A percentile compares a stretch with the other conserved stretches of the same genome.
phyloP scores from a whole-genome alignment of 37 sponge, comb jelly and placozoan species.

The Hormiphora californensis region DNA sequence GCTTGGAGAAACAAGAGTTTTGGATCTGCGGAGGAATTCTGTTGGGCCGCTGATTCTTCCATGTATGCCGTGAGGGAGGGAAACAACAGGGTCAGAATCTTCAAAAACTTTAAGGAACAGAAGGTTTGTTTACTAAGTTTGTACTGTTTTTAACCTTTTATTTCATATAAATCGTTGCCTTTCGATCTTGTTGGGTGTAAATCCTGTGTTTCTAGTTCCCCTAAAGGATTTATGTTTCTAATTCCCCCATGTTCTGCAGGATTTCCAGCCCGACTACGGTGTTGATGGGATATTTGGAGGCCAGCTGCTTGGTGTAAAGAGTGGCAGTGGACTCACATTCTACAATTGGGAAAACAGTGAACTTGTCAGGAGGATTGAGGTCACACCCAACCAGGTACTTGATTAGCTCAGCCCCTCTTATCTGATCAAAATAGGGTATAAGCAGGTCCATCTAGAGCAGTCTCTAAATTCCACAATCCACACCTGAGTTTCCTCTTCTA shows the following conservation, averaged over 20 bases:
- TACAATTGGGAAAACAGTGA: slow-evolving; percentile 85
- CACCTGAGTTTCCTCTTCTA: neutral
- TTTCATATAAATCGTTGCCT: neutral
- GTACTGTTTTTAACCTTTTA: neutral
- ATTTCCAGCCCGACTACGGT: slow-evolving; percentile 86
- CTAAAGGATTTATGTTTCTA: no score
- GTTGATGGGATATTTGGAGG: slow-evolving; percentile 96
- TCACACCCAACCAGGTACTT: slow-evolving; percentile 67
- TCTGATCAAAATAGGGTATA: neutral
- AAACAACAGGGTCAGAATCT: slow-evolving; percentile 72
- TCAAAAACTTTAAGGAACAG: slow-evolving; percentile 93
- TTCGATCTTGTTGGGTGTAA: no score
- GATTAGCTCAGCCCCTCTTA: neutral
- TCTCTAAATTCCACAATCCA: neutral
- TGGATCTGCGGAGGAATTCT: slow-evolving; percentile 92
- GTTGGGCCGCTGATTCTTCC: slow-evolving; percentile 90
- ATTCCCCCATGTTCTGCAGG: neutral
- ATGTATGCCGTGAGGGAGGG: slow-evolving; percentile 81
- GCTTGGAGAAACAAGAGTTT: slow-evolving; percentile 95
- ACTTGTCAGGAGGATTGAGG: slow-evolving; percentile 76
- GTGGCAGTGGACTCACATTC: slow-evolving; percentile 65
- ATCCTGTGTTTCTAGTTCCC: neutral
- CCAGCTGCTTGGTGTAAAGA: slow-evolving; percentile 68
- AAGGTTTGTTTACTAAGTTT: slow-evolving; percentile 49
- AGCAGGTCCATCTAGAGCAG: neutral